Base-by-base conservation (phyloP, 2,797 vertebrate species). In the Moxostoma hubbsi region DNA sequence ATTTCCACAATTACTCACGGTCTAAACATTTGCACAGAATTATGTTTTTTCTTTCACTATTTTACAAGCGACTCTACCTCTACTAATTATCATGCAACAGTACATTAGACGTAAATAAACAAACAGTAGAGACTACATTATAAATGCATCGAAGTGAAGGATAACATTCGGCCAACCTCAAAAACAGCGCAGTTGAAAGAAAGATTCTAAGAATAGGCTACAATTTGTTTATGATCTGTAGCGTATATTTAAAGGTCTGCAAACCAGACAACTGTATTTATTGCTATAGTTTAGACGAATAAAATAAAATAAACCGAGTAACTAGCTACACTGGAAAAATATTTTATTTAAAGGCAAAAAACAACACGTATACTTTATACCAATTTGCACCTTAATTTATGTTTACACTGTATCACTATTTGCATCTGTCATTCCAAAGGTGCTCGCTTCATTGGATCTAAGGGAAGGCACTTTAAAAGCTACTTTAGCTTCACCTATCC, bases 401-500 rank as follows among this genome's bases (percentile, higher is more conserved):
- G 4, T 36, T 36, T 36, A 36, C 2, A 36, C 36, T 36, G 36
- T 36, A 36, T 36, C 36, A 49, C 45, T 64, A n/a, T 5, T 64
- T 66, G 57, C 88, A 92, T 89, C 90, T 73, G 88, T 87, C 85
- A 86, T 72, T 82, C 62, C 13, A n/a, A 71, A 84, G 49, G 58
- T 77, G 67, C 73, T 61, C 61, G 63, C 73, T 82, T 76, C 49
- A 81, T 81, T 80, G 79, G 57, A 81, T 86, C 68, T 79, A 79
- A 36, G 69, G 66, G 83, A 85, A 84, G 82, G 86, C 90, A 91
- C 92, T 93, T 94, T 91, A 89, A 88, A 82, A 78, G 91, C 89
- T 91, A 90, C 93, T 94, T 92, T 90, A 94, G 89, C 86, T 87
- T 93, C 92, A 94, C 87, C 91, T 89, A 91, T 86, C 92, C 93